Percentiles rank a stretch among this genome's conserved stretches.
Conservation (phyloP, 2,888 invertebrate genomes). For the Hecatera dysodea region DNA sequence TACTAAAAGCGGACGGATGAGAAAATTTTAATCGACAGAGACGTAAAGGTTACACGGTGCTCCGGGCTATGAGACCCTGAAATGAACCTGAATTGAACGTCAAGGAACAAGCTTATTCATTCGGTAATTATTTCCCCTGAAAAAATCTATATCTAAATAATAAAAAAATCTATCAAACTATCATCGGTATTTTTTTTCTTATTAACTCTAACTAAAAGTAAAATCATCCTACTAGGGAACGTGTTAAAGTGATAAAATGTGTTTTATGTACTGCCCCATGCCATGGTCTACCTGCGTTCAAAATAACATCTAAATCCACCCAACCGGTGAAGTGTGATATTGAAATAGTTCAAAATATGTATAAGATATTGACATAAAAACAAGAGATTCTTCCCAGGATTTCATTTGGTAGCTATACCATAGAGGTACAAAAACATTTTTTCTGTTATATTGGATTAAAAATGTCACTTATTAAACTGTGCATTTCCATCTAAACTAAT, state of each 20-base stretch:
- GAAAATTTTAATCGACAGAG: conserved; percentile 16
- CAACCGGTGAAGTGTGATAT: neutral
- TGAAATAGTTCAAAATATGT: no score
- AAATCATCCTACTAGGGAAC: neutral
- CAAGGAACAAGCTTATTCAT: neutral
- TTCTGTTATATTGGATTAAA: no score
- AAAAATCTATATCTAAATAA: no score
- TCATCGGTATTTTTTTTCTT: neutral
- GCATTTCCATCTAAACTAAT: no score
- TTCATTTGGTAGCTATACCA: no score
- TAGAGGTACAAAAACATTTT: no score
- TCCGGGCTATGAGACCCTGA: neutral
- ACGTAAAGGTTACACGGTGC: conserved; percentile 14
- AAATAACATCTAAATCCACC: neutral
- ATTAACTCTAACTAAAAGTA: no score
- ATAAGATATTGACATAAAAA: no score
- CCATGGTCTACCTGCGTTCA: neutral
- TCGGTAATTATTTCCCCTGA: neutral
- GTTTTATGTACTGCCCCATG: neutral
- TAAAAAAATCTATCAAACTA: no score
- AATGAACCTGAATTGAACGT: neutral
- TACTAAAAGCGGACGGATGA: neutral
- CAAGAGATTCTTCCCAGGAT: no score
- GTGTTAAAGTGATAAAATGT: neutral
- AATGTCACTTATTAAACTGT: no score